Evolutionary conservation across 2,888 invertebrate species (phyloP).

Genomic region (Acheta domesticus): DNA sequence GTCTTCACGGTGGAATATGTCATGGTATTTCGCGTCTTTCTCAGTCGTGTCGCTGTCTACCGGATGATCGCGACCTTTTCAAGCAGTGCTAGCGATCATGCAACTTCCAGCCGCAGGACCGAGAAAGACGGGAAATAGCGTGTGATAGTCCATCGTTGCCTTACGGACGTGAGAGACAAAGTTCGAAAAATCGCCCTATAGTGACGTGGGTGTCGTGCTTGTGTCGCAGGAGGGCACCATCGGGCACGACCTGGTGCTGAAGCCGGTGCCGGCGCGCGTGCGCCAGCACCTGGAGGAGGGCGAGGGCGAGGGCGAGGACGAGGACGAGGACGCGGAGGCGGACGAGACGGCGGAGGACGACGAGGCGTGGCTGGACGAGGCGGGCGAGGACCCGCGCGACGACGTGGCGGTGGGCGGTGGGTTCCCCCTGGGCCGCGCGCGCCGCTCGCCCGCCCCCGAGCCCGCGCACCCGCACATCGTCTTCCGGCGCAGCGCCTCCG

Average conservation of each 20-base stretch:
- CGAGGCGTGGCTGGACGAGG: constrained; percentile 63
- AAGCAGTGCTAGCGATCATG: no score
- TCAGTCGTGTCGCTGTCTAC: no score
- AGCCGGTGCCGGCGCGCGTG: constrained; percentile 76
- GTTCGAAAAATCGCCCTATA: no score
- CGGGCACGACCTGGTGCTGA: constrained; percentile 82
- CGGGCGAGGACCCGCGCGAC: constrained; percentile 45
- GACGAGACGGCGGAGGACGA: constrained; percentile 54
- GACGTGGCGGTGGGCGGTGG: constrained; percentile 39
- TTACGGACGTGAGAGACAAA: no score
- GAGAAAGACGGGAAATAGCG: no score
- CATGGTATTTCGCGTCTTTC: no score
- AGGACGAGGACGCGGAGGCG: constrained; percentile 70
- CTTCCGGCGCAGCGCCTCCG: constrained; percentile 60
- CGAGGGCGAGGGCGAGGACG: constrained; percentile 57
- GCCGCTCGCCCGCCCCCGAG: constrained; percentile 50
- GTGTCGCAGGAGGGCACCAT: constrained; percentile 81
- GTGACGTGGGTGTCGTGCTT: constrained; percentile 12
- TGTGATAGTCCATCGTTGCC: no score
- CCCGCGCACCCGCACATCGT: constrained; percentile 66
- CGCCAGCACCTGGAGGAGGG: constrained; percentile 44
- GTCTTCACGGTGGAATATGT: no score
- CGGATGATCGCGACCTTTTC: no score
- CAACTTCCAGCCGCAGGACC: no score
- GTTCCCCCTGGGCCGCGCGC: constrained; percentile 41